Base-by-base conservation (phyloP, 2,888 invertebrate species). In the Andrena hattorfiana region DNA sequence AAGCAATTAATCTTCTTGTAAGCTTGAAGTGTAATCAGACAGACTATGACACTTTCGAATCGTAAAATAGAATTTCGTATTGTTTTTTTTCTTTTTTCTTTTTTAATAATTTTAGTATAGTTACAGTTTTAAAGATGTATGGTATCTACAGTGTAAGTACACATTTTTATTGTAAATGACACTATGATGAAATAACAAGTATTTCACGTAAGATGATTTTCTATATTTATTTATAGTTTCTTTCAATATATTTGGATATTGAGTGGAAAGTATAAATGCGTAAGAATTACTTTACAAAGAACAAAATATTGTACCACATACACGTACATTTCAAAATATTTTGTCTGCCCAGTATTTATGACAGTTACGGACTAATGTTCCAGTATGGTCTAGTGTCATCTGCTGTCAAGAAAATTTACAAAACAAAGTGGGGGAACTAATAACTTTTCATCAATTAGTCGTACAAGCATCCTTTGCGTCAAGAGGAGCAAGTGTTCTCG, bases 181-280 rank as follows among this genome's bases (percentile, higher is more conserved):
- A 51, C 76, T 79, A 74, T 77, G 64, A 54, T 80, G 74, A 80
- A 85, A 75, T 85, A 84, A 84, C 80, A 62, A 79, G 62, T 84
- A 79, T 84, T 84, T 87, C 78, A 69, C 75, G 75, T 86, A 85
- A 83, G 74, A 86, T 87, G 82, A 86, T 84, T 63, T 79, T 77
- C 83, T 88, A 84, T 86, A 86, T 88, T 88, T 87, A 85, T 88
- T 84, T 56, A 80, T 81, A 86, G 49, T 67, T 78, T 62, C 56
- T 64, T 73, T 56, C 77, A 78, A 81, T 77, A 79, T 84, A 88
- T 81, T 89, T 82, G 67, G 68, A 71, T 87, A 77, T 87, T 74
- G 64, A 64, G 70, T 74, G 73, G 77, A 84, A 80, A 85, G 66
- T 85, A 77, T 87, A 81, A 81, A 89, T 87, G 85, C 89, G 68